Conservation (phyloP, 2,797 vertebrate genomes). For the Rachycentron canadum region DNA sequence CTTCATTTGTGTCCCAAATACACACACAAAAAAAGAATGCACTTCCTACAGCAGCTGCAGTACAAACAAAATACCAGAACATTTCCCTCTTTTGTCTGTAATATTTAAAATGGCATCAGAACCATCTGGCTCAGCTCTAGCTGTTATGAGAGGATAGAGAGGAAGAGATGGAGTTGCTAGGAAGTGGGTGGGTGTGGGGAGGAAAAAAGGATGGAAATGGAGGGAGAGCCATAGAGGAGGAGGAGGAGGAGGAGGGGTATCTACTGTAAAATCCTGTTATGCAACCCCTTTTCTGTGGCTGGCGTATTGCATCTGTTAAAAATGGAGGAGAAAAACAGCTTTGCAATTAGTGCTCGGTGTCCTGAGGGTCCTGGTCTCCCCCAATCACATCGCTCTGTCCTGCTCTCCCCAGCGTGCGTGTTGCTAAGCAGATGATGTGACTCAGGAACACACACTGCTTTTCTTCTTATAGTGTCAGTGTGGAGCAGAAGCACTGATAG, state of each 20-base stretch:
- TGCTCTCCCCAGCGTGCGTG: constrained; percentile 69
- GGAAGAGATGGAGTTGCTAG: constrained; percentile 66
- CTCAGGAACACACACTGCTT: constrained; percentile 74
- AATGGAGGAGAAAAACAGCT: constrained; percentile 75
- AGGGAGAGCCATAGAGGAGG: constrained; percentile 59
- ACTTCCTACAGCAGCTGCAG: constrained; percentile 20
- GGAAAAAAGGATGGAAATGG: constrained; percentile 66
- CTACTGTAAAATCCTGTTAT: constrained; percentile 81
- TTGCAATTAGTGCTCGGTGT: constrained; percentile 80
- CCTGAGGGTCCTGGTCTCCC: constrained; percentile 79
- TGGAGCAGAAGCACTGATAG: constrained; percentile 64
- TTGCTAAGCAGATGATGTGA: constrained; percentile 86
- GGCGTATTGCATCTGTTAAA: constrained; percentile 79
- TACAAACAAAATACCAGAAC: constrained; percentile 44
- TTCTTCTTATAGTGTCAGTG: constrained; percentile 57
- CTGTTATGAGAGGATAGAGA: constrained; percentile 66
- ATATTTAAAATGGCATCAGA: constrained; percentile 66
- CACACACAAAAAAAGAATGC: constrained; percentile 24
- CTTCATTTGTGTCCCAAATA: constrained; percentile 50
- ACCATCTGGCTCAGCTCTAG: constrained; percentile 69
- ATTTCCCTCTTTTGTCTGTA: constrained; percentile 42
- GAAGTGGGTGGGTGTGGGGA: constrained; percentile 44
- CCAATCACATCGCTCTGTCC: constrained; percentile 80
- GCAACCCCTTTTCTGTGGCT: constrained; percentile 77
- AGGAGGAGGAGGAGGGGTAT: constrained; percentile 68